Base-by-base conservation (phyloP, 2,113 vertebrate species). In the Rhinoderma darwinii region DNA sequence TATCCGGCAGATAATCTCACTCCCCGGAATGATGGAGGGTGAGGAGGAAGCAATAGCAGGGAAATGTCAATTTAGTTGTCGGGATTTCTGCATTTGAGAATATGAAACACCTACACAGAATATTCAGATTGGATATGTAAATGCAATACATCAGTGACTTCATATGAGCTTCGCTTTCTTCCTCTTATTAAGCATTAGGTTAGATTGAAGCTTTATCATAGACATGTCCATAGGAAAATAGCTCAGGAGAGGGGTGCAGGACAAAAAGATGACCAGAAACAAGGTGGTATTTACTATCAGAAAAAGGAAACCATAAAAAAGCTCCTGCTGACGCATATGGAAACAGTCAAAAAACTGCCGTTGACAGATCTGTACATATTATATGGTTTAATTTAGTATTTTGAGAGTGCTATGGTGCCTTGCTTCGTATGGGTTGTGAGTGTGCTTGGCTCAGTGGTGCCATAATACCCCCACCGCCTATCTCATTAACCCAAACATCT, bases 1-100 rank as follows among this genome's bases (percentile, higher is more conserved):
- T 76, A 76, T 76, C 74, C 43, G 5, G n/a, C n/a, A 50, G 74
- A 77, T 77, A 27, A 77, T 77, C 27, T 32, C 43, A 20, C 27
- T 47, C 74, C 25, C n/a, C 30, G 25, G n/a, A 32, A 47, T 20
- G 44, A 6, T 32, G 44, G 5, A 20, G 15, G 44, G 15, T 20
- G 43, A 17, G 74, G 74, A 18, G 43, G 74, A 30, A 47, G 74
- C 30, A 30, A 77, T 77, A 51, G 44, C 25, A 32, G n/a, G 44
- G 14, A 77, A 77, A 77, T 77, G 74, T 77, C 74, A 77, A 9
- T 6, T 18, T 50, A 27, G 15, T 32, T 47, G n/a, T 32, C 18
- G 20, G 68, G 68, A 41, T 35, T 72, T 72, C 41, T 41, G 35
- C 59, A 27, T 61, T 12, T 47, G 44, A 47, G 44, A 47, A 47